Base-by-base conservation (phyloP, 2,113 vertebrate species). In the Pelobates fuscus region DNA sequence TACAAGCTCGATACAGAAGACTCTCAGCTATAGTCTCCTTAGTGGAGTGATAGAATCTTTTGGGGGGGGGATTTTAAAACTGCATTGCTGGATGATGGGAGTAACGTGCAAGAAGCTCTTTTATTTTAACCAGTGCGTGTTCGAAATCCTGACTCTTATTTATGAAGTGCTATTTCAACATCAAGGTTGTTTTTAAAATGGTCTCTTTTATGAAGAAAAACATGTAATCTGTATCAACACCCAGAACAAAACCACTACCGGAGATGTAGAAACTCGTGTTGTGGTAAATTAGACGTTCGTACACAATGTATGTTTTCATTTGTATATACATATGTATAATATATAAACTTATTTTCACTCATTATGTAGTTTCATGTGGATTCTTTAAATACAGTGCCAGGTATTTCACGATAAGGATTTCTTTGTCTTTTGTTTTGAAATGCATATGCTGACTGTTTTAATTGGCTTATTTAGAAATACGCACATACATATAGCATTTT, bases 291-390 rank as follows among this genome's bases (percentile, higher is more conserved):
- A 49, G 37, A 52, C 73, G 23, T 60, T 67, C 21, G 24, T 60
- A 74, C 29, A 73, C 20, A 41, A 76, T 77, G 65, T 77, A 74
- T 74, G 71, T 68, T 67, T 75, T 52, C 32, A 21, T 43, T 26
- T 77, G 62, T 68, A 77, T 61, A 68, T 77, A 68, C 44, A 77
- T 77, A 52, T 77, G 55, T 77, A 77, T 77, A 77, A 77, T 77
- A 77, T 77, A 75, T 75, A 77, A 77, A 77, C 55, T 68, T 77
- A 77, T 77, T 77, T 77, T 77, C 73, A 68, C 64, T 68, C 65
- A 15, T 14, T 67, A 17, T 29, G 27, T 65, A 8, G 43, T 65
- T 65, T 4, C 17, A 32, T 8, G 26, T 27, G 1, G 27, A 60
- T 71, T 54, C 46, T 67, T 54, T 49, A 4, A 17, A 49, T n/a